Evolutionary conservation across 2,113 vertebrate genomes (phyloP).

Genomic region (Microtus pennsylvanicus): DNA sequence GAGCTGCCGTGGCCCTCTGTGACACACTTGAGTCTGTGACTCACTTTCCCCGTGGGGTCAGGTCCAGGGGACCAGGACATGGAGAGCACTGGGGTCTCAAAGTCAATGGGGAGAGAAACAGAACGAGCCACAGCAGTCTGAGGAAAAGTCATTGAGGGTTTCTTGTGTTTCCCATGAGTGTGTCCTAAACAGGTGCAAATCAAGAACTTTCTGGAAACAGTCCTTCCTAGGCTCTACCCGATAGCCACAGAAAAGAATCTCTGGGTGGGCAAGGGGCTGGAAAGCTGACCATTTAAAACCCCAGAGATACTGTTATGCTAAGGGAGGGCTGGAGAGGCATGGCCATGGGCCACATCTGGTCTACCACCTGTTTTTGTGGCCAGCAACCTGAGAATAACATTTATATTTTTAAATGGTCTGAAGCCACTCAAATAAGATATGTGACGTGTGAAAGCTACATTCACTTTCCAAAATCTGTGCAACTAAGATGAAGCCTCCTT

Average conservation of each 20-base stretch:
- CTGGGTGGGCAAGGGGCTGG: background rate
- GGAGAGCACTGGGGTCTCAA: background rate
- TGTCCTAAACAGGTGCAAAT: slow-evolving; percentile 28
- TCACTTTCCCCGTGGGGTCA: background rate
- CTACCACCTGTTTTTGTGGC: background rate
- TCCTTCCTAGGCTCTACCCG: background rate
- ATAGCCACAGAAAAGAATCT: background rate
- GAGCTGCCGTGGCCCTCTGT: background rate
- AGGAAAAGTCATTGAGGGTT: background rate
- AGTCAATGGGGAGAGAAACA: background rate
- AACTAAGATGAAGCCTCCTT: background rate
- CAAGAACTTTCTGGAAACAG: slow-evolving; percentile 38
- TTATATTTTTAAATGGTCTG: slow-evolving; percentile 2
- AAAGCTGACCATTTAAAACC: background rate
- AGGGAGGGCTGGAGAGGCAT: background rate
- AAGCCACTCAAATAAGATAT: background rate
- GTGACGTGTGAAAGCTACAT: background rate
- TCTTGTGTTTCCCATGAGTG: background rate
- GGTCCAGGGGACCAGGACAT: background rate
- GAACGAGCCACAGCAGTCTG: background rate
- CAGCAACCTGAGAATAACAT: background rate
- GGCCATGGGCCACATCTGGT: background rate
- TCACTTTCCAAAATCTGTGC: background rate
- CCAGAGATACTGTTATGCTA: background rate
- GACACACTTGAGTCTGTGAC: background rate